Base-by-base conservation (phyloP, 2,888 invertebrate genomes). In the Galerucella nymphaeae region DNA sequence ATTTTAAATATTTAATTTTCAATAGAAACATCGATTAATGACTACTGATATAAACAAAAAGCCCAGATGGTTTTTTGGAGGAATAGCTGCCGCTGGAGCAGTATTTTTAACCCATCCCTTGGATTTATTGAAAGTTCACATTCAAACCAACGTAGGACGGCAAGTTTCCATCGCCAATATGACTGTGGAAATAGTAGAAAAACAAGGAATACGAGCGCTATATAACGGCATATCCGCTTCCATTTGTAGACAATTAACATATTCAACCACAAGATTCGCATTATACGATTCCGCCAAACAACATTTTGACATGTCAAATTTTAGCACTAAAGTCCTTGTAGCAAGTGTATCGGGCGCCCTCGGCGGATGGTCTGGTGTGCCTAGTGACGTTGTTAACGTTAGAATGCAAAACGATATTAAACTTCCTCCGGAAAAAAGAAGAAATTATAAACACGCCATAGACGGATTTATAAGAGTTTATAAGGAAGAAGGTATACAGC, bases 341-440 rank as follows among this genome's bases (percentile, higher is more conserved):
- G 98, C 98, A 59, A 94, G 93, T 5, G 79, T 93, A 9, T 93
- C 96, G 38, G 99, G 98, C 9, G 93, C 93, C 66, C 90, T 58
- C 98, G 98, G 63, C 57, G 99, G 99, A 11, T 90, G 98, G 82
- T 92, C 98, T 2, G 98, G 97, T 0, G 96, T 97, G 23, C 99
- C 99, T 0, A 97, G 96, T 10, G 99, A 99, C 88, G 91, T 99
- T 89, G 94, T 99, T 64, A 99, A 99, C 88, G 99, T 99, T 8
- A 89, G 99, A 80, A 99, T 99, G 99, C 99, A 99, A 86, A 99
- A 99, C 88, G 99, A 99, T 87, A 92, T 98, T 30, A 99, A 98
- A 88, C 87, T 99, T 63, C 92, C 96, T 8, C 84, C 87, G 68
- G 95, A 96, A 18, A 90, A 93, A 79, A 90, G 97, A 83, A 91